Percentiles rank a stretch among this genome's conserved stretches.
Conservation (phyloP, 23 tunicate species). For the Trididemnum clinides region DNA sequence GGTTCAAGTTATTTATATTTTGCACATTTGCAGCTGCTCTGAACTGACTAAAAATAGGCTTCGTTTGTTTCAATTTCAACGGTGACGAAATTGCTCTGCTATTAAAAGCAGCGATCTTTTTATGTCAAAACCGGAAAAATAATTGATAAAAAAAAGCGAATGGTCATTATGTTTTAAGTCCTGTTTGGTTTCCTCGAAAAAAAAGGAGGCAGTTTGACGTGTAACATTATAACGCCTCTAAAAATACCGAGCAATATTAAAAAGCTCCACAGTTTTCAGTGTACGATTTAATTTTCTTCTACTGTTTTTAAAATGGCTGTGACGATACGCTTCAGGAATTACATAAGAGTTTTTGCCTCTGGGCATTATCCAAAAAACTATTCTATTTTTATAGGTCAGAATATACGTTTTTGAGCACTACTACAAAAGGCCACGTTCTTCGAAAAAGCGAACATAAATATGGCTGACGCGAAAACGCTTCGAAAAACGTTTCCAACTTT, state of each 20-base stretch:
- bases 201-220: background rate
- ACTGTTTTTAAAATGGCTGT: background rate
- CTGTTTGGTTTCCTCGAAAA: conserved; percentile 39
- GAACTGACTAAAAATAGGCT: too few relatives aligned
- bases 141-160: background rate
- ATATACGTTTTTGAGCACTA: background rate
- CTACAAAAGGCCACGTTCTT: too few relatives aligned
- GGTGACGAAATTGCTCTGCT: too few relatives aligned
- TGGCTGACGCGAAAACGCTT: too few relatives aligned
- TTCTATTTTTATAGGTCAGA: conserved; percentile 10
- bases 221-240: too few relatives aligned
- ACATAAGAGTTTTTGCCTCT: background rate
- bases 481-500: too few relatives aligned
- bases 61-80: too few relatives aligned
- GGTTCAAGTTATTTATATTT: too few relatives aligned
- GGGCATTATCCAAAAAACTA: conserved; percentile 6
- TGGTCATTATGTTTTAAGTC: too few relatives aligned
- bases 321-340: background rate
- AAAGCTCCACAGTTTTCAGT: too few relatives aligned
- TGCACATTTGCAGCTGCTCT: too few relatives aligned
- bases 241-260: background rate
- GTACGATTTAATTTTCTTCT: conserved; percentile 7
- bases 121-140: background rate
- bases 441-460: too few relatives aligned
- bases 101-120: background rate